phyloP scores from a whole-genome alignment of 2,113 vertebrate species.

The Urocynchramus pylzowi region DNA sequence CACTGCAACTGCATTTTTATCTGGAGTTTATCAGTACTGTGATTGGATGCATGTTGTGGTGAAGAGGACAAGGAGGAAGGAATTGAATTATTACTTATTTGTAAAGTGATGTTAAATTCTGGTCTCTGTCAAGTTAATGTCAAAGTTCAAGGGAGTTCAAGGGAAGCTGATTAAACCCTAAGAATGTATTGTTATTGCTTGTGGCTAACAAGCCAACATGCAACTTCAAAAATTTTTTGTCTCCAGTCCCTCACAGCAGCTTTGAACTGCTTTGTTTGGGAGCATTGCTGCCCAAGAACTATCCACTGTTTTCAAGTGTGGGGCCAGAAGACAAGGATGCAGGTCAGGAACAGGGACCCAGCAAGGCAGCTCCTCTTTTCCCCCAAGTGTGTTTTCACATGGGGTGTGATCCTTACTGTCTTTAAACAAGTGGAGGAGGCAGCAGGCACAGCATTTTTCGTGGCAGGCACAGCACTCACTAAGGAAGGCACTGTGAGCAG shows the following conservation, averaged over 20 bases:
- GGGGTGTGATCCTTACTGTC: not conserved
- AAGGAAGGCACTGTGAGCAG: not conserved
- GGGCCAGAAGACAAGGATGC: not conserved
- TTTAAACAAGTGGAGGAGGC: not conserved
- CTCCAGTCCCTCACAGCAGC: not conserved
- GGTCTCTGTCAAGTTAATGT: not conserved
- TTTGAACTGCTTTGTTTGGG: not conserved
- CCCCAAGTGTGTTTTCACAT: rapidly evolving
- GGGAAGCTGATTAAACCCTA: not conserved
- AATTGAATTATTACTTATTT: not conserved
- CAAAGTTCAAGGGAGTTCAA: not conserved
- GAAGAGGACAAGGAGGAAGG: not conserved
- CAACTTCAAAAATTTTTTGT: not conserved
- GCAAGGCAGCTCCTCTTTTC: not conserved
- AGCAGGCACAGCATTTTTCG: rapidly evolving
- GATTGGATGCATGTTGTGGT: not conserved
- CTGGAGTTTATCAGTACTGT: not conserved
- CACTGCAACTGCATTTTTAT: not conserved
- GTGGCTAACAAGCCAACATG: not conserved
- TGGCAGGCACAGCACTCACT: rapidly evolving
- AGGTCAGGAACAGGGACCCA: not conserved
- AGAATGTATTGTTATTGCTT: not conserved
- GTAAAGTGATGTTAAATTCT: not conserved
- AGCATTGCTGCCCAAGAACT: rapidly evolving
- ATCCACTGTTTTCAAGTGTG: not conserved